Conservation (phyloP, 2,888 invertebrate species). For the Ophion obscuratus region DNA sequence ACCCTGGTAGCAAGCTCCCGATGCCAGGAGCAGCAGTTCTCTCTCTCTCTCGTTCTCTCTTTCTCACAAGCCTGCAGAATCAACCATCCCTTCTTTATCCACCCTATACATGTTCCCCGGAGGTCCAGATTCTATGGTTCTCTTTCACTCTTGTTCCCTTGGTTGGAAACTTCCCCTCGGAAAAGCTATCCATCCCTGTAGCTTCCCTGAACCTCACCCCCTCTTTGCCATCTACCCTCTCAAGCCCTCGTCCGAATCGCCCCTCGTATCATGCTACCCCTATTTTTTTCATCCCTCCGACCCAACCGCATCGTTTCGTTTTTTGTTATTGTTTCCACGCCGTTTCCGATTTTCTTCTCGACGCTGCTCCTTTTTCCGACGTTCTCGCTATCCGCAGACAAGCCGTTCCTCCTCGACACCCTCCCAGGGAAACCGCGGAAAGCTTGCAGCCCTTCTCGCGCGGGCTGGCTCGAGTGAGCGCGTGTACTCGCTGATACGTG, state of each 20-base stretch:
- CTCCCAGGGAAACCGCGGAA: slow-evolving; percentile 6
- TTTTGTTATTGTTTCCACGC: slow-evolving; percentile 60
- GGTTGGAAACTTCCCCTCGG: slow-evolving; percentile 53
- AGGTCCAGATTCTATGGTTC: slow-evolving; percentile 64
- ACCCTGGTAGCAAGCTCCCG: slow-evolving; percentile 74
- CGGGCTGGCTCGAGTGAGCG: background rate
- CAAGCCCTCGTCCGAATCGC: slow-evolving; percentile 26
- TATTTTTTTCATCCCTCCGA: slow-evolving; percentile 58
- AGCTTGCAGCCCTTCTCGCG: background rate
- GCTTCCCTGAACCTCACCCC: slow-evolving; percentile 16
- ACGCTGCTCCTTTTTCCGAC: slow-evolving; percentile 64
- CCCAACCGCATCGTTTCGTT: slow-evolving; percentile 53
- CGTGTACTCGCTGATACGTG: background rate
- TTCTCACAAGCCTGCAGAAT: slow-evolving; percentile 62
- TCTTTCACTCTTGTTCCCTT: slow-evolving; percentile 70
- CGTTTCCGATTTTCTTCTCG: slow-evolving; percentile 46
- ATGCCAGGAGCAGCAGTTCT: slow-evolving; percentile 63
- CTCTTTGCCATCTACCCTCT: slow-evolving; percentile 10
- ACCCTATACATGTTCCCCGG: slow-evolving; percentile 39
- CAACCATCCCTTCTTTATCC: slow-evolving; percentile 63
- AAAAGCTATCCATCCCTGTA: slow-evolving; percentile 55
- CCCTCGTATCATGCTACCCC: slow-evolving; percentile 27
- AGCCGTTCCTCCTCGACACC: slow-evolving; percentile 52
- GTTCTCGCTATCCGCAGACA: slow-evolving; percentile 38
- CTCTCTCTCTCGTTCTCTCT: slow-evolving; percentile 28